Evolutionary conservation across 2,113 vertebrate species (phyloP).

Genomic region (Pterocles burchelli): DNA sequence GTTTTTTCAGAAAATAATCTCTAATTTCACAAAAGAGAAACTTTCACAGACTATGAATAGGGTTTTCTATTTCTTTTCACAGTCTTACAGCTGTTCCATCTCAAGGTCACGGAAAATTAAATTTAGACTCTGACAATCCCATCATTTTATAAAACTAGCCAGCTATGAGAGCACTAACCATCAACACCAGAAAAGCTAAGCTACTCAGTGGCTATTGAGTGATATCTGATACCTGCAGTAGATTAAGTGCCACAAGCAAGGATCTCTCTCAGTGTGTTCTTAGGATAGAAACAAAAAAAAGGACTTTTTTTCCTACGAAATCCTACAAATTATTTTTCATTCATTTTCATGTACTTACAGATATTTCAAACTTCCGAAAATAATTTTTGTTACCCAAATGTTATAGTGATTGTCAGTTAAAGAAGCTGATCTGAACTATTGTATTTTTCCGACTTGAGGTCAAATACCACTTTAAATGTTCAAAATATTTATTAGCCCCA

Average conservation of each 20-base stretch:
- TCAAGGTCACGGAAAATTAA: constrained; percentile 49
- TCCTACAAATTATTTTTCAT: not conserved
- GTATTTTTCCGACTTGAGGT: not conserved
- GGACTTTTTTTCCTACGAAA: not conserved
- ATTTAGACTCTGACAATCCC: constrained; percentile 31
- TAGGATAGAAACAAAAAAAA: not conserved
- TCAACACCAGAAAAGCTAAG: not conserved
- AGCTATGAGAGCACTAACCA: not conserved
- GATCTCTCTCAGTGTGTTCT: not conserved
- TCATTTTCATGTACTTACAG: not conserved
- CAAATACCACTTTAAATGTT: not conserved
- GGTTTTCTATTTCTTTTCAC: not conserved
- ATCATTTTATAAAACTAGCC: constrained; percentile 31
- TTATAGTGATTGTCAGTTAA: not conserved
- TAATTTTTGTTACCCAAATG: not conserved
- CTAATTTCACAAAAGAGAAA: constrained; percentile 1
- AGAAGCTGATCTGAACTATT: not conserved
- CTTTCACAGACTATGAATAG: not conserved
- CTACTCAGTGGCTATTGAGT: not conserved
- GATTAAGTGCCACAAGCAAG: not conserved
- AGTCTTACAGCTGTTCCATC: not conserved
- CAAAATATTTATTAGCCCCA: not conserved
- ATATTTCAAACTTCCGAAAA: not conserved
- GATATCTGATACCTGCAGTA: not conserved
- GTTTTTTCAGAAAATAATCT: not conserved